Conservation (phyloP, 2,888 invertebrate genomes). For the Yponomeuta plumbellus region DNA sequence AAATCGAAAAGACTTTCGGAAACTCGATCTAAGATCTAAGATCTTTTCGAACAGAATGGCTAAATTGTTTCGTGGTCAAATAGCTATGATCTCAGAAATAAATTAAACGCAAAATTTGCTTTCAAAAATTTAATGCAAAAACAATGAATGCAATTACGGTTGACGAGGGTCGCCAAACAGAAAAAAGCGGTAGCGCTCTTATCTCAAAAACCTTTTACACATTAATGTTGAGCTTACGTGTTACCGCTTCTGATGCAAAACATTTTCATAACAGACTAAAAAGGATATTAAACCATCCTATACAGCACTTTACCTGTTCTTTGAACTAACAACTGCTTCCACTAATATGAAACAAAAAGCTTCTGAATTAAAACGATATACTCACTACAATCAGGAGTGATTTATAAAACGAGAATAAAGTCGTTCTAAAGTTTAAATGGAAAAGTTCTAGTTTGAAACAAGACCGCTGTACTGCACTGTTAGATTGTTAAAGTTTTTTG, state of each 20-base stretch:
- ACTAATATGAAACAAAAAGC: not conserved
- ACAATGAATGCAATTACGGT: slow-evolving; percentile 53
- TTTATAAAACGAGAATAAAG: slow-evolving; percentile 22
- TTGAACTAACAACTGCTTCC: no score
- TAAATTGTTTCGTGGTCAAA: no score
- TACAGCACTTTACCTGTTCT: no score
- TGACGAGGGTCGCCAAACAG: slow-evolving; percentile 57
- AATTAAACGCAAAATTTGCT: not conserved
- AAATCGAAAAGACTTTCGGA: no score
- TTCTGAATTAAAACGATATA: slow-evolving; percentile 20
- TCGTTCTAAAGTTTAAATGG: slow-evolving; percentile 47
- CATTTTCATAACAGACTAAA: slow-evolving; percentile 18
- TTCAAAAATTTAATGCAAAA: slow-evolving; percentile 37
- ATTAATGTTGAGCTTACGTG: slow-evolving; percentile 44
- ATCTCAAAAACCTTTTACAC: slow-evolving; percentile 47
- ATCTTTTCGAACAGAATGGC: no score
- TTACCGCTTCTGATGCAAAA: slow-evolving; percentile 41
- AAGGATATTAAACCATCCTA: not conserved
- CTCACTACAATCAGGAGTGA: slow-evolving; percentile 12
- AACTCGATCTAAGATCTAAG: no score
- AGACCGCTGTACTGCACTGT: slow-evolving; percentile 45
- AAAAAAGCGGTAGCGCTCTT: slow-evolving; percentile 40
- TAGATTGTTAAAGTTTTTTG: slow-evolving; percentile 45
- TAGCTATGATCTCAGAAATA: not conserved
- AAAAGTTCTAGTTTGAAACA: slow-evolving; percentile 56